Conservation (phyloP, 2,113 vertebrate genomes). For the Mobula hypostoma region DNA sequence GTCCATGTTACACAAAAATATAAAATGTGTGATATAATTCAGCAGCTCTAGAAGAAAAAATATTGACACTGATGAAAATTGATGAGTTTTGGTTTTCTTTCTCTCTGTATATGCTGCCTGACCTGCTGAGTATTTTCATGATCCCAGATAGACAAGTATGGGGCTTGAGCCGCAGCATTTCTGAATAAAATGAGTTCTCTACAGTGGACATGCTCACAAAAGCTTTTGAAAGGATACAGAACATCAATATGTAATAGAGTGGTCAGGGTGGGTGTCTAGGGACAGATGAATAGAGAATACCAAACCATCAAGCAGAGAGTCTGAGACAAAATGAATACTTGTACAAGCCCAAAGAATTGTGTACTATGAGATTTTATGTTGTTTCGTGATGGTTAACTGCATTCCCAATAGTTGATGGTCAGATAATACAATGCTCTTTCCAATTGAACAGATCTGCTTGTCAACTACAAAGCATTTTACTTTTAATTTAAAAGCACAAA, state of each 20-base stretch:
- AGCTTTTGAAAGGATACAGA: background rate
- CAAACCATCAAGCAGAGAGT: background rate
- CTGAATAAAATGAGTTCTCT: background rate
- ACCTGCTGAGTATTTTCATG: no score
- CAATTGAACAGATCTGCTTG: background rate
- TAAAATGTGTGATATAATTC: no score
- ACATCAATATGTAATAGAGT: background rate
- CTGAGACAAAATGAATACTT: background rate
- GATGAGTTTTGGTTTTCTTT: no score
- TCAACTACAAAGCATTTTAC: background rate
- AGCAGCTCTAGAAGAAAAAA: no score
- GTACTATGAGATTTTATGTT: background rate
- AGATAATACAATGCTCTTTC: background rate
- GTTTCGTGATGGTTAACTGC: background rate
- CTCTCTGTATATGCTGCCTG: no score
- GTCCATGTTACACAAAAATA: no score
- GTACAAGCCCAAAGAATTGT: background rate
- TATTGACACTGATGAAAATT: no score
- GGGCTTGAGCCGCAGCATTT: background rate
- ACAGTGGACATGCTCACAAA: background rate
- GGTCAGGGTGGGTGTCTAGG: background rate
- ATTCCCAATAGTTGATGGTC: background rate
- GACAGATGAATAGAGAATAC: background rate
- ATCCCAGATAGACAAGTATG: background rate
- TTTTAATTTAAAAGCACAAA: conserved; percentile 29